Evolutionary conservation across 2,113 vertebrate species (phyloP), one percentile per base, ranked within the genome.

Genomic region (Anarrhichthys ocellatus): DNA sequence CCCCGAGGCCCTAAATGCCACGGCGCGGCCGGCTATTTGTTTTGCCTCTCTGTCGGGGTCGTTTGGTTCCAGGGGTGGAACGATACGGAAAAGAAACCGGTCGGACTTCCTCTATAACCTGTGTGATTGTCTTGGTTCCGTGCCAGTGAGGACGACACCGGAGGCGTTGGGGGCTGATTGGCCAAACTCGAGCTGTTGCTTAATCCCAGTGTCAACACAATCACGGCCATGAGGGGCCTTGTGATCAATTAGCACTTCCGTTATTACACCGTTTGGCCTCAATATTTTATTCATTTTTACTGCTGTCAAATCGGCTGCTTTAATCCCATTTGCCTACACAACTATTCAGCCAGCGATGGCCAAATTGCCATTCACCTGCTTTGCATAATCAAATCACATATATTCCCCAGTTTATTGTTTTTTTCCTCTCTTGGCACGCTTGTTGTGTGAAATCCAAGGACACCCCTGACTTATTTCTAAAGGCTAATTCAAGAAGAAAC

Each of bases 201-300:
- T 95, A 95, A 96, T 96, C 93, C 94, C 90, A 94, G 93, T 92
- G 91, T 96, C 95, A 96, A 96, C 89, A 96, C 91, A 87, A 88
- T 81, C 40, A 1, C 0, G 0, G 88, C 90, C 90, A 94, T 94
- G 96, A 97, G 96, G 93, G 94, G 89, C 76, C 88, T 91, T 81
- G 64, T 91, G 93, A 95, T 94, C 92, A 95, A 95, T 95, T 95
- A 95, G 87, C 80, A 84, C 82, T 95, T 89, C 66, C 93, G 92
- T 92, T 94, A 93, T 70, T 58, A 81, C 78, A 34, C 40, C 83
- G 83, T 83, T 70, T 78, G 76, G 71, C 77, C 82, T 81, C 52
- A 24, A 78, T 80, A 84, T 69, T 89, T 92, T 74, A 83, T 88
- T 83, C 78, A 77, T 88, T 76, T 92, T 88, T 85, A 77, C 85